These are phyloP conservation scores for Hippolais icterina DNA, from an alignment of 2,113 vertebrate species.

Conservation along the genomic window DNA sequence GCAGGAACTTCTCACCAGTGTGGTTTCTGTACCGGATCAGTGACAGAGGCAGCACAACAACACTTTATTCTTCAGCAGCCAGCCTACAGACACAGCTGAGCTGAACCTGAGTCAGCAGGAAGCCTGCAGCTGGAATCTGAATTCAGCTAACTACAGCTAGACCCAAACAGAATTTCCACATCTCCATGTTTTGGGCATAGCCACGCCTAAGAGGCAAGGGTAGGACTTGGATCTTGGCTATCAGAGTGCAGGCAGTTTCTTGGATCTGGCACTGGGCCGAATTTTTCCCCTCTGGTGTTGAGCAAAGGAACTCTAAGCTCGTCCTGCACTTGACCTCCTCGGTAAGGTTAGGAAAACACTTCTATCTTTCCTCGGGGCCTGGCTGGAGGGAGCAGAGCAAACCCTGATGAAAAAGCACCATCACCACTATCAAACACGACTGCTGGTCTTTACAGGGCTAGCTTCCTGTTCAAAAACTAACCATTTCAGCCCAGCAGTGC, in stretches of 20 bases:
- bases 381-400: background rate
- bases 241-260: background rate
- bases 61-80: background rate
- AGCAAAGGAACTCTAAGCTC: background rate
- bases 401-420: background rate
- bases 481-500: background rate
- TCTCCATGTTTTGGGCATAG: rapidly evolving
- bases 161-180: background rate
- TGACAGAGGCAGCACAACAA: background rate
- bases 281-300: background rate
- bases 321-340: background rate
- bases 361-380: background rate
- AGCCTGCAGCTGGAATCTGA: background rate
- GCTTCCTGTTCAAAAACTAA: background rate
- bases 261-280: background rate
- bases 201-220: background rate
- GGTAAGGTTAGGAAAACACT: rapidly evolving
- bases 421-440: background rate
- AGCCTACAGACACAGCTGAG: background rate
- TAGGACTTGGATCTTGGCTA: background rate
- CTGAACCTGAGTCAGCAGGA: background rate
- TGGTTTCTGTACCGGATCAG: background rate
- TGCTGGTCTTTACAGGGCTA: background rate
- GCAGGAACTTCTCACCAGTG: background rate
- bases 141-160: background rate